phyloP scores from a whole-genome alignment of 1,140 invertebrate species.

The Drosophila ficusphila region DNA sequence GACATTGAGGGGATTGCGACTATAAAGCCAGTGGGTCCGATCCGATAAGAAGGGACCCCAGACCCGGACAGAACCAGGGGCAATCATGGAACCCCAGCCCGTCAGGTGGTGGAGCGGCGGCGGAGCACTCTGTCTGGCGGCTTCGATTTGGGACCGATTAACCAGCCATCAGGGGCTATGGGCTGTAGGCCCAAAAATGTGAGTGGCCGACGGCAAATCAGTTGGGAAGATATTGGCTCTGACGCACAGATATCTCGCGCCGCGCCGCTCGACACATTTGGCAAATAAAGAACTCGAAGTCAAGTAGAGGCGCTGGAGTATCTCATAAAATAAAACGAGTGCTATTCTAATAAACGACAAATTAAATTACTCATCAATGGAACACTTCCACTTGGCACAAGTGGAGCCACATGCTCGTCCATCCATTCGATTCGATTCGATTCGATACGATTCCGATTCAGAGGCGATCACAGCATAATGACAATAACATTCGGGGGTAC shows the following conservation, averaged over 20 bases:
- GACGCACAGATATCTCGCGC: constrained; percentile 8
- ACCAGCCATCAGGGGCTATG: not conserved
- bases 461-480: not conserved
- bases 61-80: constrained; percentile 1
- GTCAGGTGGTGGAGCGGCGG: not conserved
- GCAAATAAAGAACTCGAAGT: constrained; percentile 77
- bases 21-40: constrained; percentile 6
- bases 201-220: constrained; percentile 31
- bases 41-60: constrained; percentile 41
- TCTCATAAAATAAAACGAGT: constrained; percentile 80
- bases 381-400: constrained; percentile 15
- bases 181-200: too few species aligned
- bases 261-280: constrained; percentile 13
- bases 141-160: constrained; percentile 15
- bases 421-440: not conserved
- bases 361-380: constrained; percentile 77
- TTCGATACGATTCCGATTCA: constrained; percentile 20
- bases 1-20: too few species aligned
- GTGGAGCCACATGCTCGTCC: constrained; percentile 10
- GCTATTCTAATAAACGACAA: constrained; percentile 82
- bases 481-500: constrained; percentile 36
- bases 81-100: not conserved
- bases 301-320: constrained; percentile 79
- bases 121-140: constrained; percentile 20
- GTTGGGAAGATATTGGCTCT: constrained; percentile 8